Evolutionary conservation across 2,113 vertebrate genomes (phyloP).

Genomic region (Cinclus cinclus): DNA sequence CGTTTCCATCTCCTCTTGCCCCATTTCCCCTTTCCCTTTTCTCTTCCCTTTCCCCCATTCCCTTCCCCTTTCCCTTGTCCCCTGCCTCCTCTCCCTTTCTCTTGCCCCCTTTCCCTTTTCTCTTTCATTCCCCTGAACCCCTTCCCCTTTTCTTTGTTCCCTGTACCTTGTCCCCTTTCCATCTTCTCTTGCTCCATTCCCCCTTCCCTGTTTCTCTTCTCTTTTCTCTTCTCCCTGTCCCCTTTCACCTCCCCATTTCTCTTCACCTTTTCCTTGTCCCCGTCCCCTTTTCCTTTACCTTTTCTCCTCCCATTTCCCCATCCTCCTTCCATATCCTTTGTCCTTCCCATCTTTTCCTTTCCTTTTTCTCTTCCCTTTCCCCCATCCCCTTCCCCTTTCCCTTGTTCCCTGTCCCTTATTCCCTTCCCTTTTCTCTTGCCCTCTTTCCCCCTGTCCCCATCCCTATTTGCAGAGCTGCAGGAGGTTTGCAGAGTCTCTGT

Average conservation of each 20-base stretch:
- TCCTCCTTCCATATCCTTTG: background rate
- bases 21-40: too few species aligned
- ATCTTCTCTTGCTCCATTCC: background rate
- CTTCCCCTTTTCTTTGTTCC: background rate
- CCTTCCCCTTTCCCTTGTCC: too few species aligned
- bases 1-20: background rate
- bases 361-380: background rate
- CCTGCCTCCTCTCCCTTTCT: background rate
- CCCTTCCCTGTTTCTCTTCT: background rate
- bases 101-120: background rate
- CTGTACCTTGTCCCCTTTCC: background rate
- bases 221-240: background rate
- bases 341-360: too few species aligned
- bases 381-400: background rate
- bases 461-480: background rate
- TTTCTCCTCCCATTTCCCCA: background rate
- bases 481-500: background rate
- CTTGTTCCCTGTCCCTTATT: background rate
- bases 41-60: too few species aligned
- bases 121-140: background rate
- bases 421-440: background rate
- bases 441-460: background rate
- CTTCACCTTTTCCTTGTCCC: background rate
- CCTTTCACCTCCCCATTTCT: background rate
- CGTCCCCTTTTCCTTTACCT: too few species aligned